Percentiles rank a stretch among this genome's conserved stretches.
Conservation (phyloP, 2,888 invertebrate species). For the Epirrita christyi region DNA sequence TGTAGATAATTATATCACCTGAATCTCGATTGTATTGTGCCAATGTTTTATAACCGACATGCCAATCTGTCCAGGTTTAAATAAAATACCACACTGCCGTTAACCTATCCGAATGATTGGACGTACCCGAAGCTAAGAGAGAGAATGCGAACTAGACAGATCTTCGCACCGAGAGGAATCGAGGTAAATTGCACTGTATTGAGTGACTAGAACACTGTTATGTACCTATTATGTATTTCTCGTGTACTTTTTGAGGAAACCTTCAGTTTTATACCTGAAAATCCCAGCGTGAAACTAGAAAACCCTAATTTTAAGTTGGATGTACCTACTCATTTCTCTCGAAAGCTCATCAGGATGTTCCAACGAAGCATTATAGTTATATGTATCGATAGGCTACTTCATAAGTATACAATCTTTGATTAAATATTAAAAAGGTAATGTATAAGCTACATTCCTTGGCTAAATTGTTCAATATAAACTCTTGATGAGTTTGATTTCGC, state of each 20-base stretch:
- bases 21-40: conserved; percentile 54
- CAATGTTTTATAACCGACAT: conserved; percentile 70
- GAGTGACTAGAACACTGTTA: conserved; percentile 59
- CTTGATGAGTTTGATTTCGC: conserved; percentile 55
- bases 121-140: conserved; percentile 69
- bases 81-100: conserved; percentile 80
- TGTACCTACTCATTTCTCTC: conserved; percentile 48
- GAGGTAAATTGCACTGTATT: conserved; percentile 78
- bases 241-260: conserved; percentile 26
- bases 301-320: conserved; percentile 34
- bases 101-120: conserved; percentile 62
- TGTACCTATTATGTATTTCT: conserved; percentile 28
- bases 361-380: conserved; percentile 49
- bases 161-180: conserved; percentile 68
- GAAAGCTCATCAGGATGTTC: conserved; percentile 57
- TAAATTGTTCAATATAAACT: conserved; percentile 64
- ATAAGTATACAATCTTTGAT: conserved; percentile 37
- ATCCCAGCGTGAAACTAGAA: conserved; percentile 20
- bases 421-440: conserved; percentile 68
- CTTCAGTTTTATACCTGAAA: conserved; percentile 20
- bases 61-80: conserved; percentile 80
- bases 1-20: conserved; percentile 42
- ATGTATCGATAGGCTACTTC: conserved; percentile 51
- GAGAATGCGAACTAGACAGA: conserved; percentile 54
- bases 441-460: conserved; percentile 68